A percentile compares a stretch with the other conserved stretches of the same genome.
These are phyloP conservation scores for Pangasius larnaudii DNA, from an alignment of 2,797 vertebrate genomes.

Conservation along the genomic window DNA sequence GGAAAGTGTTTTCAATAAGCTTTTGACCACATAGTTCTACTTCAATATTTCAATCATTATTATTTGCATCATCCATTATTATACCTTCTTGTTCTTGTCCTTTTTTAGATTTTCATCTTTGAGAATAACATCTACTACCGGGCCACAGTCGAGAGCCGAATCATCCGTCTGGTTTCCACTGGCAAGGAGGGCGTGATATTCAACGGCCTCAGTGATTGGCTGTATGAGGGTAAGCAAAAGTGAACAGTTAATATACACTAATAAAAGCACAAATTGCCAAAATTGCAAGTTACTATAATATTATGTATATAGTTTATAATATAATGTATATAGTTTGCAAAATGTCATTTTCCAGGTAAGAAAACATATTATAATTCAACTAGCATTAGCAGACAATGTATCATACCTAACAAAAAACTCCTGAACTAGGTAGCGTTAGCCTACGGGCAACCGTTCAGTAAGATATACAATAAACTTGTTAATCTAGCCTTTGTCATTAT, in stretches of 20 bases:
- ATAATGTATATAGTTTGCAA: background rate
- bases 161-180: conserved; percentile 93
- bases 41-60: background rate
- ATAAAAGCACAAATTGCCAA: background rate
- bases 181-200: conserved; percentile 95
- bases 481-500: background rate
- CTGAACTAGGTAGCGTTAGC: background rate
- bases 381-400: background rate
- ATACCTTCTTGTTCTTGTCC: background rate
- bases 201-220: conserved; percentile 98
- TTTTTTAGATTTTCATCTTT: conserved; percentile 92
- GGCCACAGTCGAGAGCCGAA: conserved; percentile 91
- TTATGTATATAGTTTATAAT: background rate
- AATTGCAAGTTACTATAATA: no score
- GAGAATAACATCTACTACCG: conserved; percentile 99
- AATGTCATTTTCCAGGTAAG: background rate
- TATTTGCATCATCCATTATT: background rate
- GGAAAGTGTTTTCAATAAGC: background rate
- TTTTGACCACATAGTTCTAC: background rate
- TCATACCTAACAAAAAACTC: background rate
- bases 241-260: background rate
- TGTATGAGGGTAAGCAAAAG: conserved; percentile 89
- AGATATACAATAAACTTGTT: background rate
- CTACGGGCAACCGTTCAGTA: background rate
- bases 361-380: background rate